phyloP scores from a whole-genome alignment of 1,140 invertebrate genomes.

The Colletes gigas region DNA sequence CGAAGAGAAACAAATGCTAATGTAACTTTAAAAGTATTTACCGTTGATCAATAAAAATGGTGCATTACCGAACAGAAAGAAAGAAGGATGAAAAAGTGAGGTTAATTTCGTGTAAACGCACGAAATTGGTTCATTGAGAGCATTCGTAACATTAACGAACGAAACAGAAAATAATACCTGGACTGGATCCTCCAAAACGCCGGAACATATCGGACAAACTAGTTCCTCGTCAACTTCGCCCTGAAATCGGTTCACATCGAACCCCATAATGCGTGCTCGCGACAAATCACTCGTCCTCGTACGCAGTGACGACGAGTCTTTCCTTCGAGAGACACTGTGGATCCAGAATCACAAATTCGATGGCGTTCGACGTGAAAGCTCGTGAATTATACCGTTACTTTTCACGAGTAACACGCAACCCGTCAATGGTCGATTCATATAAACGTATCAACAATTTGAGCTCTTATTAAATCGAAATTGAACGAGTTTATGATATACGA shows the following conservation, averaged over 20 bases:
- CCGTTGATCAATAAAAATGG: not conserved
- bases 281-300: slow-evolving; percentile 28
- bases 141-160: not conserved
- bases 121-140: not conserved
- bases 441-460: slow-evolving; percentile 6
- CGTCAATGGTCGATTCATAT: not conserved
- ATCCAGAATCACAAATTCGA: slow-evolving; percentile 37
- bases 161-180: slow-evolving; percentile 84
- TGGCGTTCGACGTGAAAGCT: slow-evolving; percentile 47
- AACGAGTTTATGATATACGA: not conserved
- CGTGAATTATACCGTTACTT: slow-evolving; percentile 38
- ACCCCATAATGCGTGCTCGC: slow-evolving; percentile 86
- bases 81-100: slow-evolving; percentile 13
- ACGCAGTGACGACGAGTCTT: slow-evolving; percentile 16
- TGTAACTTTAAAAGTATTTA: not conserved
- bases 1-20: not conserved
- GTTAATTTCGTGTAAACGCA: slow-evolving; percentile 32
- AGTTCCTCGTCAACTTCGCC: slow-evolving; percentile 96
- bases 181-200: slow-evolving; percentile 93
- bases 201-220: slow-evolving; percentile 95
- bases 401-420: not conserved
- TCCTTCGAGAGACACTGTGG: slow-evolving; percentile 27
- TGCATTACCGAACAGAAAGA: not conserved
- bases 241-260: slow-evolving; percentile 93
- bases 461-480: not conserved